Evolutionary conservation across 2,113 vertebrate genomes (phyloP).

Genomic region (Tragelaphus strepsiceros): DNA sequence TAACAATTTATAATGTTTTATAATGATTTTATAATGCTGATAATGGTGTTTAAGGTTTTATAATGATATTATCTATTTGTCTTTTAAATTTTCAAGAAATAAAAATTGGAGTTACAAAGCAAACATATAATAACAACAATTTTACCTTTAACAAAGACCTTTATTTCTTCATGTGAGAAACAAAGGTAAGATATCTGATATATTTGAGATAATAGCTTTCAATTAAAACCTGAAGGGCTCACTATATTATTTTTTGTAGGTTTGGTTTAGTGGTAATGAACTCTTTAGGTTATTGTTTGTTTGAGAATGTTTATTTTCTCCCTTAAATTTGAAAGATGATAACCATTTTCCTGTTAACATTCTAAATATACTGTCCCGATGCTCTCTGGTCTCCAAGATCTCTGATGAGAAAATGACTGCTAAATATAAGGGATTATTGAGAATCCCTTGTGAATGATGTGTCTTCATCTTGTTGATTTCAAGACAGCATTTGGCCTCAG

Average conservation of each 20-base stretch:
- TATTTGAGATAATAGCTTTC: not conserved
- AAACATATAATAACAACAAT: not conserved
- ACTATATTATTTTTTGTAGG: not conserved
- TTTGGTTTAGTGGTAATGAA: not conserved
- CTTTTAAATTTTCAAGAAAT: not conserved
- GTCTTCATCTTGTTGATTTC: not conserved
- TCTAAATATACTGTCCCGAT: not conserved
- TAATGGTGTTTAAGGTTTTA: not conserved
- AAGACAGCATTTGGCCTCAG: not conserved
- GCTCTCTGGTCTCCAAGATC: not conserved
- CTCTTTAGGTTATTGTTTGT: not conserved
- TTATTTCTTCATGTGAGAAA: not conserved
- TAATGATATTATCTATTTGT: not conserved
- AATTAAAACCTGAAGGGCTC: not conserved
- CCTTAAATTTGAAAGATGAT: not conserved
- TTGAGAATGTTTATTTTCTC: not conserved
- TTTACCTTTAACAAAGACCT: not conserved
- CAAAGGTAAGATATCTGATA: not conserved
- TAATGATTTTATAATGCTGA: not conserved
- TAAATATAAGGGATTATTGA: not conserved
- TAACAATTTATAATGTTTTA: not conserved
- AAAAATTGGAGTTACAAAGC: not conserved
- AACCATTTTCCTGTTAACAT: not conserved
- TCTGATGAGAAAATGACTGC: not conserved
- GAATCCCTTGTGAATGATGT: not conserved